Evolutionary conservation across 2,113 vertebrate genomes (phyloP), one percentile per base, ranked within the genome.

Genomic region (Dromaius novaehollandiae): DNA sequence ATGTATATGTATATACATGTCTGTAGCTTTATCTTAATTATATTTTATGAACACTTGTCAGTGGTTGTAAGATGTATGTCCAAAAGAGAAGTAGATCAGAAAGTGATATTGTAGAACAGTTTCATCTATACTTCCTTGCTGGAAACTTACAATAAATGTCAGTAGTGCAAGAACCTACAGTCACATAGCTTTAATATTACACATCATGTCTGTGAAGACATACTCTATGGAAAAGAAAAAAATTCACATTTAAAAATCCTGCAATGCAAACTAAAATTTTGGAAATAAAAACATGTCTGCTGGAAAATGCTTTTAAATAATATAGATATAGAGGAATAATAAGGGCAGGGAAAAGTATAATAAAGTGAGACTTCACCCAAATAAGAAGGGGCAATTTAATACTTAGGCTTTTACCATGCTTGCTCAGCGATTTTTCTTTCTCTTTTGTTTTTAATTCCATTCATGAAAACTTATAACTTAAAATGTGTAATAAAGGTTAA

Each of bases 381-480:
- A 70, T 38, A 15, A 84, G 40, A 71, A 82, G 14, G 12, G 86
- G 5, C 30, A 81, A 83, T 64, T 91, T 83, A 89, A 75, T 86
- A 86, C 78, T 5, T 19, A 83, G 32, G 18, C 14, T 88, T 94
- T 76, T 89, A 76, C 11, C 51, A 84, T 21, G 80, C n/a, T 85
- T 82, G 19, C 63, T 92, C 65, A 46, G 65, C 82, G 48, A 69
- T 82, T 82, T 82, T 89, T 89, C 56, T 93, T 53, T 24, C 38
- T 92, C 58, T 82, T 95, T 95, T 94, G 66, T 90, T 97, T 97
- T 93, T 77, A 78, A n/a, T 74, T 92, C 63, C 30, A 75, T 89
- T 90, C 58, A 87, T 56, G 61, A 93, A 92, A 95, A 88, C 42
- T 19, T 70, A 4, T 24, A 87, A 86, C 64, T 66, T 32, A 79